Base-by-base conservation (phyloP, 1,140 invertebrate species). In the Pseudomyrmex sp. region DNA sequence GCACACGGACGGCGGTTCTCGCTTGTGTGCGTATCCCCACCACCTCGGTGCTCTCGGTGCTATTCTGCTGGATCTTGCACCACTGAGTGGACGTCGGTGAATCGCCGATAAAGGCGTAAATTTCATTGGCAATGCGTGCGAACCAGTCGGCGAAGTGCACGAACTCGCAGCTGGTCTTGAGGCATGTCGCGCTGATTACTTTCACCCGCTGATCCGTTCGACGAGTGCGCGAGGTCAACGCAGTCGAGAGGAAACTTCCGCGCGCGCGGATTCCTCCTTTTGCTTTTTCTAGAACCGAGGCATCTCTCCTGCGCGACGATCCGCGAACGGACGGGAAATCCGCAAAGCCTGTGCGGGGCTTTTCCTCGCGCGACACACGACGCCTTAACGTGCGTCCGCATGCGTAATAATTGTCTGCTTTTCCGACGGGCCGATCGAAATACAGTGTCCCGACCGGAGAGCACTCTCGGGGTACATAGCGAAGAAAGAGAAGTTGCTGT, bases 401-500 rank as follows among this genome's bases (percentile, higher is more conserved):
- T 89, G 88, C 88, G 88, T 89, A 86, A 85, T 88, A 88, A 88
- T 88, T 89, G 75, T 83, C 85, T 89, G 75, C 79, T 86, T 88
- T 86, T 50, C 58, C 46, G 56, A 80, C 75, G 58, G 74, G 68
- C 85, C 87, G 87, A 89, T 89, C 88, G 88, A 89, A 89, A 89
- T 88, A 88, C 66, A 89, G 89, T 86, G 88, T 86, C 74, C 35
- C 88, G 88, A 89, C 88, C 61, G 88, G 77, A 87, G 88, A 89
- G 88, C 88, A 89, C 88, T 90, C 88, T 90, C 80, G 84, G 75
- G 83, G 87, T 86, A 86, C 85, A 46, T 46, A 20, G 73, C 83
- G 79, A 85, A 84, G 88, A 89, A 89, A 89, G 86, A 85, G 88
- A 94, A 95, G 94, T 95, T 95, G 95, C 95, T 96, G 96, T 96